Evolutionary conservation across 1,140 invertebrate species (phyloP), one percentile per base, ranked within the genome.

Genomic region (Achatina immaculata): DNA sequence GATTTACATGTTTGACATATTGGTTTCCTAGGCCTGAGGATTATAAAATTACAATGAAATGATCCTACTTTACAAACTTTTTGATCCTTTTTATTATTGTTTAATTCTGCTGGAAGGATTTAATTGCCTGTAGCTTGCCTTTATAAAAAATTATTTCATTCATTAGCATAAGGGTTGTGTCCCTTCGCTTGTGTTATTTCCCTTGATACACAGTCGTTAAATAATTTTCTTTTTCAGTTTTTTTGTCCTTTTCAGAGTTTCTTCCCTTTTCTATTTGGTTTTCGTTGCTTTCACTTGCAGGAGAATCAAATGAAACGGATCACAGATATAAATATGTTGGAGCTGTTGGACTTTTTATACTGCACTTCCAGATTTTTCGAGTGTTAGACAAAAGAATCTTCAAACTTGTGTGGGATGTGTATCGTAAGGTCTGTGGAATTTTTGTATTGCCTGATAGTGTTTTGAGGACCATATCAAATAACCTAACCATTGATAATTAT

Each of bases 311-410:
- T 81, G 91, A 92, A 84, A 87, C 75, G 92, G 93, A 90, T 90
- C 92, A 86, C 88, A 88, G 84, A 91, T 93, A 84, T 81, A 93
- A 93, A 84, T 95, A 95, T 91, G 93, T 96, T 31, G 94, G 94
- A 88, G 89, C 95, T 0, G 95, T 95, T 91, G 92, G 94, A 36
- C 91, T 96, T 1, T 94, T 94, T 90, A 94, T 95, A 4, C 91
- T 97, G 31, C 93, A 94, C 78, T 93, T 94, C 82, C 93, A 94
- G 86, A 91, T 96, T n/a, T 96, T 95, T 92, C 94, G 95, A 36
- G 93, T 92, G 65, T 93, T 93, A 82, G 96, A 98, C 86, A 96
- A 94, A 88, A 96, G 95, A 92, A 88, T 95, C 19, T 93, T 95
- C 69, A 95, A 94, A 91, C 90, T 92, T 80, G 85, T 97, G 14